These are phyloP conservation scores for Agapetus fuscipes DNA, from an alignment of 2,888 invertebrate species.

Conservation along the genomic window DNA sequence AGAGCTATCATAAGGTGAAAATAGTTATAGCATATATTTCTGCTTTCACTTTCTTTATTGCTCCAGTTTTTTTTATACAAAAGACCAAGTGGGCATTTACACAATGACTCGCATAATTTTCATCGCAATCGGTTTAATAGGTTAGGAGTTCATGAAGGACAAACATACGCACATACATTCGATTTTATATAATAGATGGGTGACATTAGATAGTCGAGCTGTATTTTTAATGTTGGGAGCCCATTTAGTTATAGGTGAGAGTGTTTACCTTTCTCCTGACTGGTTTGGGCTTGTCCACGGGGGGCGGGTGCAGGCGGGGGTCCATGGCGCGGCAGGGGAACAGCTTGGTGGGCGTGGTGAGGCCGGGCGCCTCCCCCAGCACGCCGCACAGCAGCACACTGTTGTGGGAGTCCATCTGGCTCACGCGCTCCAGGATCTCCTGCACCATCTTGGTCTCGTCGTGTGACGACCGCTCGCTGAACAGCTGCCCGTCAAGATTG, in stretches of 20 bases:
- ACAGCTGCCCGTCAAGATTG: slow-evolving; percentile 13
- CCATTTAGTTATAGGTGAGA: neutral
- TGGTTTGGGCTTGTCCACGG: slow-evolving; percentile 40
- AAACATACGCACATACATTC: no score
- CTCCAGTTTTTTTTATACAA: no score
- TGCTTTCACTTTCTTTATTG: no score
- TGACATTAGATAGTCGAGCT: slow-evolving; percentile 1
- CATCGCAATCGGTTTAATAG: no score
- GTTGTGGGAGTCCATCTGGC: slow-evolving; percentile 44
- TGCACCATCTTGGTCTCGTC: slow-evolving; percentile 42
- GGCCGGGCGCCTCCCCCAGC: slow-evolving; percentile 29
- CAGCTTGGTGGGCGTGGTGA: slow-evolving; percentile 22
- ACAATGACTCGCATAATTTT: no score
- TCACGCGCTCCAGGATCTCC: slow-evolving; percentile 42
- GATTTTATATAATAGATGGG: slow-evolving; percentile 11
- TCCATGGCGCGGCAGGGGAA: slow-evolving; percentile 30
- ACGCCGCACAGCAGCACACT: slow-evolving; percentile 43
- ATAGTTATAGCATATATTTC: no score
- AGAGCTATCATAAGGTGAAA: no score
- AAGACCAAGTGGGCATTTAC: no score
- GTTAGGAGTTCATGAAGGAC: no score
- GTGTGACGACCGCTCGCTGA: slow-evolving; percentile 33
- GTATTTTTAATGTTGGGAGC: neutral
- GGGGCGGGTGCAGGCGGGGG: slow-evolving; percentile 41
- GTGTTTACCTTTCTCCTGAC: slow-evolving; percentile 42